Evolutionary conservation across 2,797 vertebrate species (phyloP).

Genomic region (Rhinella marina): DNA sequence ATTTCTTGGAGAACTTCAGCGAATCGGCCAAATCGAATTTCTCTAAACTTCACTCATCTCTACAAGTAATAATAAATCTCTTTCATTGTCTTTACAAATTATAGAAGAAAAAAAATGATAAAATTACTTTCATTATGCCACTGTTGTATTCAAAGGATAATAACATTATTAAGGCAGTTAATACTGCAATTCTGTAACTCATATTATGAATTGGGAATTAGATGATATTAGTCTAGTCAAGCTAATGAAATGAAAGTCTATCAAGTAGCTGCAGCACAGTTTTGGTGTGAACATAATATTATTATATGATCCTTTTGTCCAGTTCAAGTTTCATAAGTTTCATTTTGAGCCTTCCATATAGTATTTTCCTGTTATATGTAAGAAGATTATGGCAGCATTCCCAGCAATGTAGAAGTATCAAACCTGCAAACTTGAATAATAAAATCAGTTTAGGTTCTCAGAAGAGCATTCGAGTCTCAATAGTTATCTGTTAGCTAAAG

Average conservation of each 20-base stretch:
- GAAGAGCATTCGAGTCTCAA: too few species aligned
- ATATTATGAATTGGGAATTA: background rate
- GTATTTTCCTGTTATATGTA: background rate
- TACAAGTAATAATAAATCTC: too few species aligned
- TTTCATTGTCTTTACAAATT: background rate
- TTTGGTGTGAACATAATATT: background rate
- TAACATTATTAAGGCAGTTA: background rate
- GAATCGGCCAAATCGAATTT: too few species aligned
- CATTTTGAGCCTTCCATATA: background rate
- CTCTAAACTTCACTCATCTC: too few species aligned
- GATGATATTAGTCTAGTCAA: conserved; percentile 1
- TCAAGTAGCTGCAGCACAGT: background rate
- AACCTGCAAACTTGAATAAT: background rate
- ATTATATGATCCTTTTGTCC: background rate
- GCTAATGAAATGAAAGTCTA: background rate
- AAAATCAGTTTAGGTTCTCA: background rate
- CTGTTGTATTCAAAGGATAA: background rate
- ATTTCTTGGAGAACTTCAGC: too few species aligned
- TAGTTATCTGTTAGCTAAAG: too few species aligned
- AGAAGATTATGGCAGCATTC: background rate
- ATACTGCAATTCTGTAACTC: background rate
- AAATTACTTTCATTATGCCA: background rate
- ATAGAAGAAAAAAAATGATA: background rate
- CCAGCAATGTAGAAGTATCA: background rate
- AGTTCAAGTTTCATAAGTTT: background rate